These are phyloP conservation scores for Agrochola macilenta DNA, from an alignment of 2,888 invertebrate species.

Conservation along the genomic window DNA sequence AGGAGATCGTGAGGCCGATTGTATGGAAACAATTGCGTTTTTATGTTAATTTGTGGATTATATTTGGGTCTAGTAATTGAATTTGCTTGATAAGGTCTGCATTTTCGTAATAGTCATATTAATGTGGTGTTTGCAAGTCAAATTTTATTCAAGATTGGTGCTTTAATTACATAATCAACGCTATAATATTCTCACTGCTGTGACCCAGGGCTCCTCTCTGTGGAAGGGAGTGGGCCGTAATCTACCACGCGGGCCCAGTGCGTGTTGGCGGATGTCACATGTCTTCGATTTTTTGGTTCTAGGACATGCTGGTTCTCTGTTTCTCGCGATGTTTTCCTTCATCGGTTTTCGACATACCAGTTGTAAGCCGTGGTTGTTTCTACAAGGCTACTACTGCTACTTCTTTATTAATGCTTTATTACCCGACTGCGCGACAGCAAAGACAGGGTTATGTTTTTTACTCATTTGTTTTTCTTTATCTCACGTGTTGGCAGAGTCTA, in stretches of 20 bases:
- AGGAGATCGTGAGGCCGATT: conserved; percentile 45
- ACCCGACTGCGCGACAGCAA: no score
- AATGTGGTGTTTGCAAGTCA: background rate
- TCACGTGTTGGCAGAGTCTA: background rate
- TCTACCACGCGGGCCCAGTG: no score
- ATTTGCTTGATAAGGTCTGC: conserved; percentile 25
- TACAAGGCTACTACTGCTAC: background rate
- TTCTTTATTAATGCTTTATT: background rate
- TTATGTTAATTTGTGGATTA: conserved; percentile 40
- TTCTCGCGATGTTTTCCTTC: no score
- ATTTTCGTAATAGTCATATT: conserved; percentile 8
- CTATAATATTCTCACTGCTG: no score
- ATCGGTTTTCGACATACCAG: no score
- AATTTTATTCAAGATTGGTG: background rate
- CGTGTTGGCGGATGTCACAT: no score
- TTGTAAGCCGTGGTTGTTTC: background rate
- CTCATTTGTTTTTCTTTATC: background rate
- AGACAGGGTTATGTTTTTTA: no score
- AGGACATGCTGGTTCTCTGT: no score
- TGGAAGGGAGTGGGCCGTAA: no score
- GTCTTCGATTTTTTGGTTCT: no score
- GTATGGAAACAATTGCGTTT: conserved; percentile 36
- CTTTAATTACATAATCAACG: no score
- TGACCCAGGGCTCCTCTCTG: no score
- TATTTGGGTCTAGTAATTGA: conserved; percentile 30